Percentiles rank a stretch among this genome's conserved stretches.
phyloP scores from a whole-genome alignment of 2,888 invertebrate genomes.

The Ptychoptera contaminata region DNA sequence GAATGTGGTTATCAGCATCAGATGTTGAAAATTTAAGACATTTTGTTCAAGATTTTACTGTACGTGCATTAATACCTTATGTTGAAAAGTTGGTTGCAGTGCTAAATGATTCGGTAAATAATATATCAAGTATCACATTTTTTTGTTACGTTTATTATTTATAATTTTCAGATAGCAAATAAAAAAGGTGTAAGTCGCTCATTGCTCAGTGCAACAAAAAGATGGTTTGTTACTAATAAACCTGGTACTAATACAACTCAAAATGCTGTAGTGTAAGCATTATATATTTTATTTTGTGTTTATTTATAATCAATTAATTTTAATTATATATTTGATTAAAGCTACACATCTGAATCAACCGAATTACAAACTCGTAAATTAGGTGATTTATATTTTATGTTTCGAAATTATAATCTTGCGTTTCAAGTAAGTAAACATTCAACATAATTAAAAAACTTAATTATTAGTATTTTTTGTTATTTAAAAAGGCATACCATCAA shows the following conservation, averaged over 20 bases:
- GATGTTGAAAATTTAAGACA: slow-evolving; percentile 75
- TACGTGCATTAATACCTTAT: slow-evolving; percentile 75
- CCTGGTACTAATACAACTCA: slow-evolving; percentile 56
- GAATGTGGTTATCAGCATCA: slow-evolving; percentile 56
- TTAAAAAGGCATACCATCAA: slow-evolving; percentile 68
- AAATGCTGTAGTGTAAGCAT: slow-evolving; percentile 68
- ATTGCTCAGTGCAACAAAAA: slow-evolving; percentile 82
- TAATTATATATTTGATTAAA: slow-evolving; percentile 21
- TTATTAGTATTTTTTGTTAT: neutral
- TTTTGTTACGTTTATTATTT: slow-evolving; percentile 1
- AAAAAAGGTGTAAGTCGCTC: slow-evolving; percentile 89
- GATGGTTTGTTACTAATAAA: slow-evolving; percentile 88
- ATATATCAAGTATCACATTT: neutral
- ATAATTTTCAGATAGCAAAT: slow-evolving; percentile 45
- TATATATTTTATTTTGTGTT: neutral
- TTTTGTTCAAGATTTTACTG: slow-evolving; percentile 75
- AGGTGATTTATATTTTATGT: slow-evolving; percentile 92
- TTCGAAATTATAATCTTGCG: slow-evolving; percentile 82
- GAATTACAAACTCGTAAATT: slow-evolving; percentile 86
- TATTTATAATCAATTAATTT: neutral
- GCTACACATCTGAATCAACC: slow-evolving; percentile 67
- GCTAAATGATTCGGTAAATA: slow-evolving; percentile 55
- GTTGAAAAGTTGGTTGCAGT: slow-evolving; percentile 75
- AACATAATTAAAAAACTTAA: neutral
- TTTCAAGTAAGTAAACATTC: slow-evolving; percentile 40